Evolutionary conservation across 2,888 invertebrate genomes (phyloP).

Genomic region (Andricus curvator): DNA sequence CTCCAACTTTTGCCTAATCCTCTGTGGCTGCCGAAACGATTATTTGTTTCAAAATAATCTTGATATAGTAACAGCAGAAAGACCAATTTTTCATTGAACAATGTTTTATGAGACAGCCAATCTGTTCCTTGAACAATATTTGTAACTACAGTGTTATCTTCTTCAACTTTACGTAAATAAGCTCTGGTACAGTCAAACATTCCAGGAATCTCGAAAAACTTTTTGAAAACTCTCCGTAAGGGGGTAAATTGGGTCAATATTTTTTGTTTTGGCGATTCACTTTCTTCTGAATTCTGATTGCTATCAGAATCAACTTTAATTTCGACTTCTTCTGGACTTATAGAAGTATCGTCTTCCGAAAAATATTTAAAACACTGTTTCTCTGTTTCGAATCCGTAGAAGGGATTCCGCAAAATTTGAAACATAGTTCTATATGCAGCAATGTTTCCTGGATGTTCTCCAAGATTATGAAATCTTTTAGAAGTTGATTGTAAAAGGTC

Average conservation of each 20-base stretch:
- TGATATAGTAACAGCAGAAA: constrained; percentile 35
- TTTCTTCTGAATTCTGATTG: not conserved
- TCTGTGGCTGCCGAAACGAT: constrained; percentile 37
- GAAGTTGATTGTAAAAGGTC: no score
- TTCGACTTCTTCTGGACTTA: not conserved
- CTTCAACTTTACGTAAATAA: constrained; percentile 35
- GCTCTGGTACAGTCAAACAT: constrained; percentile 25
- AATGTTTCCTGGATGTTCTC: no score
- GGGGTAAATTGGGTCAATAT: constrained; percentile 27
- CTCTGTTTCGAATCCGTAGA: not conserved
- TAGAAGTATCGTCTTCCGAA: not conserved
- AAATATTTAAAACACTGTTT: not conserved
- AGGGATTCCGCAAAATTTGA: not conserved
- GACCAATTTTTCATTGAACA: constrained; percentile 32
- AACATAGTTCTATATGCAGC: not conserved
- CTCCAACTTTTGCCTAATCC: constrained; percentile 41
- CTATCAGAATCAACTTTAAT: not conserved
- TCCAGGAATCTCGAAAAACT: constrained; percentile 46
- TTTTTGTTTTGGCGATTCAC: not conserved
- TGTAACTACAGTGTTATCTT: constrained; percentile 8
- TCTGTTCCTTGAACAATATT: constrained; percentile 25
- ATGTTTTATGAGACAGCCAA: constrained; percentile 17
- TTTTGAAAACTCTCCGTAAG: constrained; percentile 15
- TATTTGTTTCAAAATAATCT: constrained; percentile 43
- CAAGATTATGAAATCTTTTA: no score